These are phyloP conservation scores for Sphaerophoria taeniata DNA, from an alignment of 2,888 invertebrate genomes.

Conservation along the genomic window DNA sequence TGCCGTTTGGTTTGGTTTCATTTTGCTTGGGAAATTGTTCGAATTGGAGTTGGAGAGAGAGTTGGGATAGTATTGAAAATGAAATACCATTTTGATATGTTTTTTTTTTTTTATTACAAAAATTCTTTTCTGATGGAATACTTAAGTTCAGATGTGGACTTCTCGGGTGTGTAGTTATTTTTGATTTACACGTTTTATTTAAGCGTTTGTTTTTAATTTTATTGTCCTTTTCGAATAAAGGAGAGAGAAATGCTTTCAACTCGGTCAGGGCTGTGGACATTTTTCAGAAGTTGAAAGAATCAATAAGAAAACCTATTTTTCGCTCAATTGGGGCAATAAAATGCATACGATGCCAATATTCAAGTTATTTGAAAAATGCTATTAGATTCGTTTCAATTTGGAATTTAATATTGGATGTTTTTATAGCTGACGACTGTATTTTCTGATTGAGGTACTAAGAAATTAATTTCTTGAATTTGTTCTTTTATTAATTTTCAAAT, in stretches of 20 bases:
- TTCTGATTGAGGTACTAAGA: no score
- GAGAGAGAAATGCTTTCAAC: not conserved
- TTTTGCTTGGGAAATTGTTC: conserved; percentile 18
- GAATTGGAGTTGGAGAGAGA: not conserved
- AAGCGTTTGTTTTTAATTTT: conserved; percentile 1
- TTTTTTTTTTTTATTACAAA: conserved; percentile 13
- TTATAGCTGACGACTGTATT: no score
- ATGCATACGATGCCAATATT: no score
- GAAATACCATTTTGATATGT: conserved; percentile 19
- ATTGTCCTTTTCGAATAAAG: not conserved
- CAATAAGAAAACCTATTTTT: no score
- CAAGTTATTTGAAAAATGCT: no score
- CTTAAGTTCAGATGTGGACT: conserved; percentile 32
- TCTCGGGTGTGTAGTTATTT: not conserved
- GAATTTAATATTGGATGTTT: no score
- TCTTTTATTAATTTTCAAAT: no score
- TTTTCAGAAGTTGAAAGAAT: not conserved
- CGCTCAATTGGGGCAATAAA: no score
- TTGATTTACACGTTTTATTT: conserved; percentile 1
- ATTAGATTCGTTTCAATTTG: no score
- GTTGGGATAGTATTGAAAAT: conserved; percentile 15
- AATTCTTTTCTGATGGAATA: conserved; percentile 23
- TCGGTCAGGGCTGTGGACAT: not conserved
- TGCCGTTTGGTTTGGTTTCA: not conserved
- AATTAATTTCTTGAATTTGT: no score